Evolutionary conservation across 2,888 invertebrate species (phyloP).

Genomic region (Drosophila putrida): DNA sequence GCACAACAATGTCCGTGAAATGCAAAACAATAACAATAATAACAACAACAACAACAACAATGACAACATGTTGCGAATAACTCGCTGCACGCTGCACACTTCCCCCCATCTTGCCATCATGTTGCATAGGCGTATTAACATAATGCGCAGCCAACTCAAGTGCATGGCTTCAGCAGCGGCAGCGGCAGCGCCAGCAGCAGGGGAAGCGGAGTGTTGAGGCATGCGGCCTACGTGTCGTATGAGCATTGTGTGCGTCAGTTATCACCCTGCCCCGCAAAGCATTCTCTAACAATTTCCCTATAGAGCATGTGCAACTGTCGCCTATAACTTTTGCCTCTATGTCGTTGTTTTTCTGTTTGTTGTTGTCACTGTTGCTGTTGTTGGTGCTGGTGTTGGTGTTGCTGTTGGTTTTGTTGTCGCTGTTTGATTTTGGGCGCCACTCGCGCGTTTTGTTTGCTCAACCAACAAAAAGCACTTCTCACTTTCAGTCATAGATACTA

Average conservation of each 20-base stretch:
- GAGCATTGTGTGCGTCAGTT: slow-evolving; percentile 64
- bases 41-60: slow-evolving; percentile 64
- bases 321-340: slow-evolving; percentile 59
- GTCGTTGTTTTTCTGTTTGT: slow-evolving; percentile 22
- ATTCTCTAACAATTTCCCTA: slow-evolving; percentile 22
- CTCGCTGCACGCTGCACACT: slow-evolving; percentile 7
- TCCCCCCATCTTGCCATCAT: not conserved
- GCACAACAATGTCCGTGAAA: slow-evolving; percentile 82
- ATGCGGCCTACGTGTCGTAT: slow-evolving; percentile 65
- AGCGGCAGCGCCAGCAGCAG: not conserved
- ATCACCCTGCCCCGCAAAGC: slow-evolving; percentile 15
- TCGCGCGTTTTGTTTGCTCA: slow-evolving; percentile 74
- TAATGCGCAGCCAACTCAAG: slow-evolving; percentile 81
- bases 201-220: slow-evolving; percentile 1
- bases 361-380: slow-evolving; percentile 38
- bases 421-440: slow-evolving; percentile 65
- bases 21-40: slow-evolving; percentile 81
- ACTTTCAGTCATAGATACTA: slow-evolving; percentile 70
- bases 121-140: slow-evolving; percentile 72
- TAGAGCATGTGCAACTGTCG: slow-evolving; percentile 62
- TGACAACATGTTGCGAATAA: slow-evolving; percentile 53
- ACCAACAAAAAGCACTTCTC: slow-evolving; percentile 73
- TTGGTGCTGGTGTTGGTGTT: slow-evolving; percentile 23
- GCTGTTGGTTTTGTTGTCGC: slow-evolving; percentile 41
- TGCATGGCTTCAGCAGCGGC: slow-evolving; percentile 34